Evolutionary conservation across 2,797 vertebrate species (phyloP), one percentile per base, ranked within the genome.

Genomic region (Sebastes jordani): DNA sequence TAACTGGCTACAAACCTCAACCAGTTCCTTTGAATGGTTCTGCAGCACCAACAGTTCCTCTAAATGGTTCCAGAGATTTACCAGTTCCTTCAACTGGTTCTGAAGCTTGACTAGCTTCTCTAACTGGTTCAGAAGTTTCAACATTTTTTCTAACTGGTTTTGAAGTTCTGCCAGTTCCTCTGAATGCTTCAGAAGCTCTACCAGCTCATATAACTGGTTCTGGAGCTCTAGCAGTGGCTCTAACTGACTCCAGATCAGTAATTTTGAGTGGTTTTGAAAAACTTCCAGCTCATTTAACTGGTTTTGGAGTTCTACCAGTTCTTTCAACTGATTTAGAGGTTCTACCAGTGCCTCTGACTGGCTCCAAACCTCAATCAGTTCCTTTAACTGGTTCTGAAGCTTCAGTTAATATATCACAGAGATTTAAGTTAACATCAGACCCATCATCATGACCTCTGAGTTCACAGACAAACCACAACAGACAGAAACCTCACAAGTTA

Each of bases 101-200:
- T 0, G 5, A 71, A 20, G 2, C 11, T n/a, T 1, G 0, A 56
- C 14, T 1, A 36, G 27, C 1, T 6, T 4, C 18, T 56, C 2
- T 29, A 22, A 46, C 20, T 63, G 71, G 36, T 16, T 64, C 13
- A 9, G 22, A n/a, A 55, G 22, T 6, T 55, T 10, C 11, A 11
- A 0, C 22, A 23, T 5, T 6, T 55, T 22, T 9, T 20, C 4
- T 6, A 30, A 55, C n/a, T 23, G 18, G 55, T 11, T 61, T 18
- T 4, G 14, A 7, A 46, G 2, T 4, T 38, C 9, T 0, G 23
- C 29, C 18, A 56, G 32, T 46, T 65, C 2, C 29, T 20, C 4
- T n/a, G 20, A 23, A 3, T 11, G 23, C 1, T 7, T 55, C 29
- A 3, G 11, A 11, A 46, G 2, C 7, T 38, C 6, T 0, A 30